phyloP scores from a whole-genome alignment of 2,113 vertebrate species.

The Protobothrops mucrosquamatus region DNA sequence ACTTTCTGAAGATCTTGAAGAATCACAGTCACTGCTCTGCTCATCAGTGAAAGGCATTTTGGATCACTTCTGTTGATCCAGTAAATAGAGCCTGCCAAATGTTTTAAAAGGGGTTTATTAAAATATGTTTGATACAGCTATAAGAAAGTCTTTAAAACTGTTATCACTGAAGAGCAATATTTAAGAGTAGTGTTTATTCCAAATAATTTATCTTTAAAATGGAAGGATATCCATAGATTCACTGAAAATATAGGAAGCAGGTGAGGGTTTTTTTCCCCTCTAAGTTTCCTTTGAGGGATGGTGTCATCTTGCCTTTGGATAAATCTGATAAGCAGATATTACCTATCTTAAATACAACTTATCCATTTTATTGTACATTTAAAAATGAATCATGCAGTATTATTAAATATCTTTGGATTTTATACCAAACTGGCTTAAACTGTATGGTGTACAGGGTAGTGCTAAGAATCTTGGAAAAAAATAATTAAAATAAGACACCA shows the following conservation, averaged over 20 bases:
- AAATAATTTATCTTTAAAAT: not conserved
- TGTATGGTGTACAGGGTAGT: not conserved
- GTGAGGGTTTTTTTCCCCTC: not conserved
- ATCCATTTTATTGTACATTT: not conserved
- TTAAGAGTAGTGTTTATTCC: not conserved
- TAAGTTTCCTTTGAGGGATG: not conserved
- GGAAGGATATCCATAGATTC: not conserved
- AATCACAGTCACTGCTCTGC: constrained; percentile 81
- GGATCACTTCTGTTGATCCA: constrained; percentile 9
- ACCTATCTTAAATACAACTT: not conserved
- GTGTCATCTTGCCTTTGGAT: not conserved
- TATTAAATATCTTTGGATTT: not conserved
- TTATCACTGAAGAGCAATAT: not conserved
- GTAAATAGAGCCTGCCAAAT: constrained; percentile 56
- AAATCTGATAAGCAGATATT: not conserved
- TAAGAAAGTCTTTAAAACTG: not conserved
- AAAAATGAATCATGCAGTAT: not conserved
- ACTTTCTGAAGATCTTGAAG: constrained; percentile 78
- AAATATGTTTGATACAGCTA: not conserved
- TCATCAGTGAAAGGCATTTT: constrained; percentile 89
- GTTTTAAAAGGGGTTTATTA: not conserved
- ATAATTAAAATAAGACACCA: not conserved
- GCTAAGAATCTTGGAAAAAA: not conserved
- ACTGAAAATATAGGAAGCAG: not conserved
- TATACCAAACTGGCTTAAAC: not conserved